A percentile compares a stretch with the other conserved stretches of the same genome.
phyloP scores from a whole-genome alignment of 2,888 invertebrate genomes.

The Tubulanus polymorphus region DNA sequence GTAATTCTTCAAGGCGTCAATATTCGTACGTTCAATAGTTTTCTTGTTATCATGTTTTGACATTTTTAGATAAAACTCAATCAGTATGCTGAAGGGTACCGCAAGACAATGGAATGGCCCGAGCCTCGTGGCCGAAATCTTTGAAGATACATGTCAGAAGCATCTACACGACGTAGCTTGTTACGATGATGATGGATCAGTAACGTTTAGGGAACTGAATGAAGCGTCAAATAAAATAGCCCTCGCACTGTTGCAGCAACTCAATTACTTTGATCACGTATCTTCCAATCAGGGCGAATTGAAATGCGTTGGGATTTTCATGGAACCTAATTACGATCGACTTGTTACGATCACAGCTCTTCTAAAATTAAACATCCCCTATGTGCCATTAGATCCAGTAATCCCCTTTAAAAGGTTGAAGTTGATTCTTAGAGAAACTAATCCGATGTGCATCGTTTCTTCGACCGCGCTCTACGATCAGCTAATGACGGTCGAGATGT shows the following conservation, averaged over 20 bases:
- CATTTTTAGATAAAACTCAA: too few relatives aligned
- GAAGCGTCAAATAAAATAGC: neutral
- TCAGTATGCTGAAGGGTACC: too few relatives aligned
- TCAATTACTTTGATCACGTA: too few relatives aligned
- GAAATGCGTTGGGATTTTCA: neutral
- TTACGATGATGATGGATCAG: neutral
- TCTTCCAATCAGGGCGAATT: neutral
- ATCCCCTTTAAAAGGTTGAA: constrained; percentile 28
- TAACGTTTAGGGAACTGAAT: neutral
- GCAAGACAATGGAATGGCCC: too few relatives aligned
- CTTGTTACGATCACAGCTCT: constrained; percentile 53
- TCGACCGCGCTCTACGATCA: too few relatives aligned
- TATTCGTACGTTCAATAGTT: too few relatives aligned
- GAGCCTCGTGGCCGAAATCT: too few relatives aligned
- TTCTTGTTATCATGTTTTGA: too few relatives aligned
- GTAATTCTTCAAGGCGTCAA: too few relatives aligned
- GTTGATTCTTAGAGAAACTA: constrained; percentile 29
- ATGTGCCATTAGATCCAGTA: constrained; percentile 34
- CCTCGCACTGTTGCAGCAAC: neutral
- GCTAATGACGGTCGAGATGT: too few relatives aligned
- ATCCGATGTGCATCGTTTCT: neutral
- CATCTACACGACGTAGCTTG: too few relatives aligned
- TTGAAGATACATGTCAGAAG: too few relatives aligned
- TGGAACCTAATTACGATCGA: neutral
- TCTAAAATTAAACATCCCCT: constrained; percentile 23